Percentiles rank a stretch among this genome's conserved stretches.
Conservation (phyloP, 2,888 invertebrate genomes). For the Rhagophthalmus giganteus region DNA sequence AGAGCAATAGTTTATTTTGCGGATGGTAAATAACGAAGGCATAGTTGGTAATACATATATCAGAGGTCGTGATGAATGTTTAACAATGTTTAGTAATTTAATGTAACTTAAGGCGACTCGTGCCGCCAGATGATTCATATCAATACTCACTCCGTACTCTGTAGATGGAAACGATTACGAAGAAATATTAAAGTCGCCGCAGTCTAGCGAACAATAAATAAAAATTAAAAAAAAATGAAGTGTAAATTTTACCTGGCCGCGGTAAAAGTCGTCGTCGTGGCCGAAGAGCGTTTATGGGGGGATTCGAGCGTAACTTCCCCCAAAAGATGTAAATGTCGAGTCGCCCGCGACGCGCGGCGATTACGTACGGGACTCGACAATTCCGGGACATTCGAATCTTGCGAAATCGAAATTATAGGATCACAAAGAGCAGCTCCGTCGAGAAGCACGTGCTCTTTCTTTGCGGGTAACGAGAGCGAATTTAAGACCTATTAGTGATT, state of each 20-base stretch:
- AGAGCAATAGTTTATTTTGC: not conserved
- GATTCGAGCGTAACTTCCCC: conserved; percentile 24
- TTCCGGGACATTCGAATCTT: conserved; percentile 12
- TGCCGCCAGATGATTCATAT: conserved; percentile 41
- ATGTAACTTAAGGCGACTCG: conserved; percentile 41
- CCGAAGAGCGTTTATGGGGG: conserved; percentile 1
- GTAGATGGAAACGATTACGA: conserved; percentile 28
- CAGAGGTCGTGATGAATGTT: conserved; percentile 37
- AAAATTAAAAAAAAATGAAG: conserved; percentile 16
- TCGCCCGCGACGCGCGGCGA: conserved; percentile 10
- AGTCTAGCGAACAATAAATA: conserved; percentile 20
- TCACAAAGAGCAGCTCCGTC: conserved; percentile 9
- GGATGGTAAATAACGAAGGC: conserved; percentile 18
- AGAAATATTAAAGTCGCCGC: conserved; percentile 29
- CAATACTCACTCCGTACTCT: conserved; percentile 28
- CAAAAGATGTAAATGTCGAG: conserved; percentile 10
- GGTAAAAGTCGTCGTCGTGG: conserved; percentile 7
- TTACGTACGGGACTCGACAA: conserved; percentile 5
- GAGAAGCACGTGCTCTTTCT: conserved; percentile 21
- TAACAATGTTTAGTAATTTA: conserved; percentile 41
- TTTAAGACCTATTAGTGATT: conserved; percentile 33
- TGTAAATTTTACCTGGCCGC: conserved; percentile 11
- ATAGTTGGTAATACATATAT: conserved; percentile 34
- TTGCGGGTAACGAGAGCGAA: conserved; percentile 23
- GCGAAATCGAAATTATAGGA: conserved; percentile 21